Evolutionary conservation across 1,140 invertebrate genomes (phyloP), one percentile per base, ranked within the genome.

Genomic region (Eumeta japonica): DNA sequence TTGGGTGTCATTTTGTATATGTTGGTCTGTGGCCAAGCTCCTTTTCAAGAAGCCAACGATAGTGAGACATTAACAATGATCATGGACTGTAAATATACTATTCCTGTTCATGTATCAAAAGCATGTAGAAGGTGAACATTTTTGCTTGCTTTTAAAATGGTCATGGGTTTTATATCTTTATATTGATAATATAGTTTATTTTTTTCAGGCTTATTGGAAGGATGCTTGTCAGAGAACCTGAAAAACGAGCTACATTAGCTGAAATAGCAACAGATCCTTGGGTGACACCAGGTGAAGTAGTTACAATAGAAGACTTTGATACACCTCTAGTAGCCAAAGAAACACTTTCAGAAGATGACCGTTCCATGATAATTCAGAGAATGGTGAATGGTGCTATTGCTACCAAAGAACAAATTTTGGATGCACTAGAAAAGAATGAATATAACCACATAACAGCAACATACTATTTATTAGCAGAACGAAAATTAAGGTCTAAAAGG

Each of bases 61-160:
- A 97, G 93, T 58, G 97, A 99, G 81, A 99, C 97, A 1, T 75
- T 99, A 10, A 98, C 94, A 1, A 98, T 97, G 92, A 99, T 99
- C 45, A 96, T 99, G 90, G 97, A 99, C 66, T 98, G 95, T 79
- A 97, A 97, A 81, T 99, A 98, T 65, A 87, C 87, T 32, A 87
- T 98, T 53, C 94, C 96, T 37, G 62, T 81, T 16, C 87, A 95
- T 68, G 85, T 99, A 16, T 93, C 92, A n/a, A 75, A 81, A 13
- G 82, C 83, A 39, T 98, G 95, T 70, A 85, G 85, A 77, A 83
- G 82, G 88, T 91, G 70, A 62, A 33, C 31, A 31, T 27, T 15
- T 36, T 11, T 10, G 10, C 19, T 16, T 17, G 1, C 15, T 12
- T 35, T 15, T 31, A 35, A 35, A 9, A 20, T 35, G 7, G 10